Base-by-base conservation (phyloP, 1,140 invertebrate species). In the Tetragnatha versicolor region DNA sequence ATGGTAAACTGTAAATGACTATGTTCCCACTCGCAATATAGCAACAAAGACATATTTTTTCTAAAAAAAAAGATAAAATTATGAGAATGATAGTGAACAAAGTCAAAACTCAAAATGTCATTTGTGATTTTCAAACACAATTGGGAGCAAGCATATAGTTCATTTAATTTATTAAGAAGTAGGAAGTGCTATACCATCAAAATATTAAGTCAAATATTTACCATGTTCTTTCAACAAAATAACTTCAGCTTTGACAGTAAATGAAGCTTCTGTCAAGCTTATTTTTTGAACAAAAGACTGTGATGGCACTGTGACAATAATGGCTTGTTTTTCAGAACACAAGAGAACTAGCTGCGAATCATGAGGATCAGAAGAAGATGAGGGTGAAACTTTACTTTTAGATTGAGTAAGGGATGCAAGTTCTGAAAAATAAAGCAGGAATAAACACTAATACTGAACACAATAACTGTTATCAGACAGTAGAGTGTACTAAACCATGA, bases 11-110 rank as follows among this genome's bases (percentile, higher is more conserved):
- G 88, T 96, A 96, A 55, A 94, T 92, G 82, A 92, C 90, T 83
- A 98, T 87, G 86, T 95, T 95, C 77, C 97, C 96, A 86, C 92
- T 97, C 63, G 95, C 97, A 83, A 96, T 88, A 87, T 98, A 98
- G 87, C 93, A 95, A 66, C 94, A 92, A 82, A 98, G 89, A 86
- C 96, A 98, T 82, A 96, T 93, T 85, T 94, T 95, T 88, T 97
- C 95, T 97, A 89, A 20, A 89, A 82, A 25, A 31, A 82, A 58
- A 17, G 31, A n/a, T 73, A 45, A 58, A 53, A 33, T 53, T n/a
- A 53, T 7, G 6, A 51, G n/a, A 0, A 53, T n/a, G 25, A n/a
- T 25, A 20, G 7, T 53, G 20, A 25, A 22, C 49, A 53, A 22
- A 53, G n/a, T n/a, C n/a, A n/a, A n/a, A n/a, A n/a, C n/a, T n/a